Conservation (phyloP, 2,888 invertebrate species). For the Drosophila mulleri region DNA sequence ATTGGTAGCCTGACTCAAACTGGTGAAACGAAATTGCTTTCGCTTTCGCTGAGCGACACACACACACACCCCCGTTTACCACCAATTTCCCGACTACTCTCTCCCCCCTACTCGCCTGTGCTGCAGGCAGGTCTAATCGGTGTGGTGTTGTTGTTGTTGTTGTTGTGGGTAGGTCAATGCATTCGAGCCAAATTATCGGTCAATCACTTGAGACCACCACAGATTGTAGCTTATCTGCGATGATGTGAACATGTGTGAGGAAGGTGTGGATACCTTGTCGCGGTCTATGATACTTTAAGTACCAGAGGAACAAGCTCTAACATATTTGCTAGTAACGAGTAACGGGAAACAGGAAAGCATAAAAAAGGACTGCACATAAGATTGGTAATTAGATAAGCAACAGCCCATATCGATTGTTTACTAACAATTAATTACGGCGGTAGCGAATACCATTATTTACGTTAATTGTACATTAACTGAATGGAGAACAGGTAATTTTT, state of each 20-base stretch:
- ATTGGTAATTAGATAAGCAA: not conserved
- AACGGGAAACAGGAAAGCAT: too few relatives aligned
- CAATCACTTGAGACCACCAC: slow-evolving; percentile 33
- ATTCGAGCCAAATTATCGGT: slow-evolving; percentile 60
- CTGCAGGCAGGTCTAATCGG: slow-evolving; percentile 18
- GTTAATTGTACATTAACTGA: not conserved
- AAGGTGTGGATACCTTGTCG: not conserved
- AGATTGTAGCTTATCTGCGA: slow-evolving; percentile 45
- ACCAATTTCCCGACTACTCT: too few relatives aligned
- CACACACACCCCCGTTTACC: slow-evolving; percentile 1
- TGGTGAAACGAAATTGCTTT: slow-evolving; percentile 70
- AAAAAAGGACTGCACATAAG: not conserved
- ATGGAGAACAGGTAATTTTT: too few relatives aligned
- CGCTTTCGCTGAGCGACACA: slow-evolving; percentile 57
- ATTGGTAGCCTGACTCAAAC: slow-evolving; percentile 47
- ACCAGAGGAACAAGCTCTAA: not conserved
- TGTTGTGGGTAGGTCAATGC: slow-evolving; percentile 56
- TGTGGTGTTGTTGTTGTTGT: slow-evolving; percentile 5
- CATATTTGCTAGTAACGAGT: not conserved
- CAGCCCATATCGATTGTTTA: not conserved
- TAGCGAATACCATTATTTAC: too few relatives aligned
- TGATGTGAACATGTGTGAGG: not conserved
- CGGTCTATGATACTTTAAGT: not conserved
- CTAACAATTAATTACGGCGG: not conserved
- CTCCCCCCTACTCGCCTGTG: not conserved